Evolutionary conservation across 2,888 invertebrate genomes (phyloP).

Genomic region (Stomorhina lunata): DNA sequence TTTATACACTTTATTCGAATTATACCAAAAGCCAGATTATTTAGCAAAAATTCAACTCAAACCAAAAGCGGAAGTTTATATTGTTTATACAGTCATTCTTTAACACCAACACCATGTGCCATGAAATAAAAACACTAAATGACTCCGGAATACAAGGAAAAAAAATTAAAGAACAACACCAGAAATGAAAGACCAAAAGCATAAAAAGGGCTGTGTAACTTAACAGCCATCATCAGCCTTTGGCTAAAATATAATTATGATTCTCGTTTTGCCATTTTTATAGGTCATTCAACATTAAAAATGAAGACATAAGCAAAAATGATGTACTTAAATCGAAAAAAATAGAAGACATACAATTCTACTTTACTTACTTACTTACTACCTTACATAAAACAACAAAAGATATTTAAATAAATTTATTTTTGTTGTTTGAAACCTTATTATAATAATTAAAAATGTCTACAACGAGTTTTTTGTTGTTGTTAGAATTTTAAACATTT

Average conservation of each 20-base stretch:
- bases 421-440: conserved; percentile 55
- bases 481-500: not conserved
- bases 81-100: conserved; percentile 11
- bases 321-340: not conserved
- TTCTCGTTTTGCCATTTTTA: conserved; percentile 29
- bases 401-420: not conserved
- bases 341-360: not conserved
- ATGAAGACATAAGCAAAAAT: conserved; percentile 21
- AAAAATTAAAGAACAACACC: not conserved
- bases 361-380: not conserved
- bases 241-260: conserved; percentile 46
- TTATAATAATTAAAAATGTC: conserved; percentile 51
- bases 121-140: conserved; percentile 34
- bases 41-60: not conserved
- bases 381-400: not conserved
- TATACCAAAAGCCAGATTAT: not conserved
- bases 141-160: not conserved
- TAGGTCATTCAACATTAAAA: conserved; percentile 28
- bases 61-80: conserved; percentile 2
- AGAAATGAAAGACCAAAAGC: not conserved
- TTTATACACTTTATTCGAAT: not conserved
- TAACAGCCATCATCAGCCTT: conserved; percentile 19
- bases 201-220: conserved; percentile 33
- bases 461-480: not conserved
- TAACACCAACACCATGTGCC: conserved; percentile 30